Conservation (phyloP, 2,113 vertebrate species). For the Cricetomys ansorgei region DNA sequence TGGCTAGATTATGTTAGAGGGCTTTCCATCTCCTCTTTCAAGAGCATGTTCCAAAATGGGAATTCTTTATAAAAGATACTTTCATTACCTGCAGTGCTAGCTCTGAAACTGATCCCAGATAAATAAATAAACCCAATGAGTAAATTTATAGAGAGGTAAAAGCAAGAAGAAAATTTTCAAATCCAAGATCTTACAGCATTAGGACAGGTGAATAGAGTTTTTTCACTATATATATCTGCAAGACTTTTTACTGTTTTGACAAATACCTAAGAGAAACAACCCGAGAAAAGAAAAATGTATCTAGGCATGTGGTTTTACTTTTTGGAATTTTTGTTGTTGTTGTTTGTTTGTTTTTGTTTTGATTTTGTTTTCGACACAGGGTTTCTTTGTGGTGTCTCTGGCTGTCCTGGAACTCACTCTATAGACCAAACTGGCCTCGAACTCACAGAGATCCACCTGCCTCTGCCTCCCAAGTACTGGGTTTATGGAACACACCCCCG, state of each 20-base stretch:
- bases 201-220: not conserved
- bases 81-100: not conserved
- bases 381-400: no score
- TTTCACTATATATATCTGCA: not conserved
- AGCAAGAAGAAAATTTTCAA: not conserved
- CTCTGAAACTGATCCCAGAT: not conserved
- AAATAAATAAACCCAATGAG: not conserved
- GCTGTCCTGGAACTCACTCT: no score
- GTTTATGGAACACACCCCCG: no score
- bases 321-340: no score
- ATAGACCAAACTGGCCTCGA: no score
- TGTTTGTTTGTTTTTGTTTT: no score
- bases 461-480: no score
- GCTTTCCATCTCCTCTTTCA: not conserved
- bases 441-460: no score
- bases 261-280: not conserved
- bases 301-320: not conserved
- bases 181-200: not conserved
- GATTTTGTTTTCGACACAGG: no score
- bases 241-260: not conserved
- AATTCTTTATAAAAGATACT: not conserved
- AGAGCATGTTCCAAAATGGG: slow-evolving; percentile 21
- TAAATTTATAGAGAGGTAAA: not conserved
- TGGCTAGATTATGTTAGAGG: not conserved
- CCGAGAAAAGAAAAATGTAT: not conserved